Conservation (phyloP, 2,888 invertebrate species). For the Rhyacophila evoluta region DNA sequence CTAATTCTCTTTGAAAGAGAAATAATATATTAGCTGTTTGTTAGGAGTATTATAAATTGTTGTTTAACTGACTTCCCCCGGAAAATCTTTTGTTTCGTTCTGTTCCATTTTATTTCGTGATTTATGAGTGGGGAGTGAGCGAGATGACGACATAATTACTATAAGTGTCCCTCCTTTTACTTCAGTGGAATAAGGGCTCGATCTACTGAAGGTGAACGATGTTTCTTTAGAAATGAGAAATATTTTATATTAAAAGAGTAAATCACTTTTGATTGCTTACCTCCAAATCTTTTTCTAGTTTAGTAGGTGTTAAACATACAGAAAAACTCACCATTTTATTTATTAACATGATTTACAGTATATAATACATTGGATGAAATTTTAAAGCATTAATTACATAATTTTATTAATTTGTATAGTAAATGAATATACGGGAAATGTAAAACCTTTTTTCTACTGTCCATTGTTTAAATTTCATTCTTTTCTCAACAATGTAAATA, state of each 20-base stretch:
- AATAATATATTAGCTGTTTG: background rate
- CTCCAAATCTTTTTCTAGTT: background rate
- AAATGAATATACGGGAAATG: no score
- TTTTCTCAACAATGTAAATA: no score
- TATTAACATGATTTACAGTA: no score
- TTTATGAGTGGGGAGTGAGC: constrained; percentile 24
- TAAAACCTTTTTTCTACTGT: no score
- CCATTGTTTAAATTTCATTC: no score
- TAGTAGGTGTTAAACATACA: no score
- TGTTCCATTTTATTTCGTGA: constrained; percentile 20
- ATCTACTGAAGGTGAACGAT: background rate
- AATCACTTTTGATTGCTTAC: background rate
- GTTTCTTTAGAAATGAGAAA: background rate
- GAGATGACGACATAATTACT: constrained; percentile 24
- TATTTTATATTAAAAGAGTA: background rate
- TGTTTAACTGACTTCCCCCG: constrained; percentile 14
- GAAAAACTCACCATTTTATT: no score
- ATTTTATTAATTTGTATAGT: no score
- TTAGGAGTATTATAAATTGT: background rate
- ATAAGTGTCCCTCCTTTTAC: constrained; percentile 12
- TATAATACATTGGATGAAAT: no score
- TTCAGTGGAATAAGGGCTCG: background rate
- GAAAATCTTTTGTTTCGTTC: constrained; percentile 18
- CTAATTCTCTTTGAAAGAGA: no score
- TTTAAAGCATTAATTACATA: no score